Evolutionary conservation across 2,888 invertebrate species (phyloP), one percentile per base, ranked within the genome.

Genomic region (Agrilus mali): DNA sequence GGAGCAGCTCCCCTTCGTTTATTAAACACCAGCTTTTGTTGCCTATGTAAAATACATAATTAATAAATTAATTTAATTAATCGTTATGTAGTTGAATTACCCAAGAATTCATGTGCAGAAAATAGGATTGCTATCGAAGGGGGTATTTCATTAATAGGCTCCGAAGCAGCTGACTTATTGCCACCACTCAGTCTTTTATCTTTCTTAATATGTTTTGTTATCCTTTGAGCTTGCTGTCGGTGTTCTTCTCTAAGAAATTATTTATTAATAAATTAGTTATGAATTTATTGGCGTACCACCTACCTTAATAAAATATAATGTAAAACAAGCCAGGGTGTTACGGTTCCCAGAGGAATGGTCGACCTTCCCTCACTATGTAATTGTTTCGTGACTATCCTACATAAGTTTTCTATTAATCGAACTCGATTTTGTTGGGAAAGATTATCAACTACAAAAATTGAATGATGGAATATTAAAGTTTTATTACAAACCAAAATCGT

Each of bases 61-160:
- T 39, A 39, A 33, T 17, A 37, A 27, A 17, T 41, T 41, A 20
- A 32, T 10, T 12, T 14, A 40, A 35, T 8, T 15, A 35, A 35
- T 35, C 6, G 5, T 7, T 10, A 33, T 33, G 34, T 43, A 13
- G 33, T n/a, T 16, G 31, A 74, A 61, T 68, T 72, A 45, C 89
- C 89, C 36, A 92, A 70, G 60, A 85, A 85, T 54, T 90, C 88
- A 63, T 92, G 92, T 2, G 82, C 89, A 35, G 82, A 78, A 59
- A 86, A 85, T 44, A 93, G 69, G 46, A 89, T 71, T 66, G 81
- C 75, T 40, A 90, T 68, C 1, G 88, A 84, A 38, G 80, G 72
- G 2, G 86, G 84, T 17, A 86, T 66, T 44, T 57, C 62, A 53
- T 45, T 59, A 45, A 51, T 54, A 44, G 17, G 48, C 46, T 35